These are phyloP conservation scores for Vidua chalybeata DNA, from an alignment of 2,113 vertebrate genomes.

Conservation along the genomic window DNA sequence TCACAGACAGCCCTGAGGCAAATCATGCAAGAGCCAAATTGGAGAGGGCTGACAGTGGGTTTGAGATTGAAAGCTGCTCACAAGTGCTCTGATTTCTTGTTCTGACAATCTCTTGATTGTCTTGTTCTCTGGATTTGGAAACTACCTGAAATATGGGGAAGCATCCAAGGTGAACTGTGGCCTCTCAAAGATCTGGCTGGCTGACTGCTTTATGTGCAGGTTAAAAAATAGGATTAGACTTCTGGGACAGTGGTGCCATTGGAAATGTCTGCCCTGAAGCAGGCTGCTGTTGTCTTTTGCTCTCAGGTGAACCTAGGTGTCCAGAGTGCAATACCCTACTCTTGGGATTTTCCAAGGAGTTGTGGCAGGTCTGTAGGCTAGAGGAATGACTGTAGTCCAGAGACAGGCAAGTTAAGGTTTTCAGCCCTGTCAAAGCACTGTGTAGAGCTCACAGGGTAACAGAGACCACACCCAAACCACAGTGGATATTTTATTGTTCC, in stretches of 20 bases:
- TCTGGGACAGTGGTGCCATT: background rate
- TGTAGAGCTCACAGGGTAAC: background rate
- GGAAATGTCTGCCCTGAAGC: background rate
- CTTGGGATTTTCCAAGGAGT: background rate
- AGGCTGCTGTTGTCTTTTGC: background rate
- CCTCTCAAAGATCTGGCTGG: background rate
- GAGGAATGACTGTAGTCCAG: background rate
- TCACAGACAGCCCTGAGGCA: background rate
- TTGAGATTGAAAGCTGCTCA: background rate
- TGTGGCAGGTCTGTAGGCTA: background rate
- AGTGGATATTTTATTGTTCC: background rate
- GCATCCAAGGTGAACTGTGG: background rate
- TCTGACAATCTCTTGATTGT: background rate
- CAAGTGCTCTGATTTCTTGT: background rate
- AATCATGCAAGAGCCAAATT: background rate
- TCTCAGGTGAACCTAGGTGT: background rate
- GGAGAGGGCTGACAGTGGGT: background rate
- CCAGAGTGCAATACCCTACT: background rate
- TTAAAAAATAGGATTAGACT: background rate
- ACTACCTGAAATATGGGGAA: background rate
- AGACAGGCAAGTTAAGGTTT: background rate
- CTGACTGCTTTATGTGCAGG: background rate
- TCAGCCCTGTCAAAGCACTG: background rate
- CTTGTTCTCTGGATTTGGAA: background rate
- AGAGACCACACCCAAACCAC: background rate